Base-by-base conservation (phyloP, 64 coral and sea anemone genomes). In the Stichodactyla mertensii region DNA sequence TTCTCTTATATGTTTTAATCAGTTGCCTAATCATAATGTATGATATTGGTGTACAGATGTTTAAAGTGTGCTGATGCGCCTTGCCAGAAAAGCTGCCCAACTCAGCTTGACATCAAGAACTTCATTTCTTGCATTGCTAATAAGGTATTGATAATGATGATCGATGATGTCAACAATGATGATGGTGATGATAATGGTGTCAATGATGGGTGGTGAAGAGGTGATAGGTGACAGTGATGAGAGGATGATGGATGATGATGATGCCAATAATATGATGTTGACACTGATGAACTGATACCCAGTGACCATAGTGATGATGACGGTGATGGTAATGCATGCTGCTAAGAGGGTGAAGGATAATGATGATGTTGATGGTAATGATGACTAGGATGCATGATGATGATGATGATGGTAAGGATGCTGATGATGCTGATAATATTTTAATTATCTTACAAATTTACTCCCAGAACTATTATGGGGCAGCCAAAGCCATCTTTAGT, bases 41-140 rank as follows among this genome's bases (percentile, higher is more conserved):
- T 69, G n/a, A 27, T 26, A 9, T 53, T 52, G 64, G 23, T 28
- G 45, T 13, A 26, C 83, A 94, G 97, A 57, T 99, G 97, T 59
- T 64, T 99, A 4, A 99, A 99, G 79, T 99, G 97, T 92, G 93
- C 91, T 80, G 97, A 99, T 91, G 93, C 97, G 13, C 97, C 97
- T 11, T 99, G 97, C 59, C 97, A 99, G 88, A 99, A 99, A 81
- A 99, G 96, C 57, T 99, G 96, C 20, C 97, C 97, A 16, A 95
- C 97, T 70, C 97, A 95, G 77, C 67, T 99, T 27, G 97, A 99
- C 64, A 91, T 99, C 83, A 99, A 99, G 59, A 86, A 93, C 8
- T 99, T 99, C 69, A 99, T 99, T 79, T 94, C 96, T 13, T 94
- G 96, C 57, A 99, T 99, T 82, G 85, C 96, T 62, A 99, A 95